Evolutionary conservation across 2,113 vertebrate genomes (phyloP).

Genomic region (Syngnathoides biaculeatus): DNA sequence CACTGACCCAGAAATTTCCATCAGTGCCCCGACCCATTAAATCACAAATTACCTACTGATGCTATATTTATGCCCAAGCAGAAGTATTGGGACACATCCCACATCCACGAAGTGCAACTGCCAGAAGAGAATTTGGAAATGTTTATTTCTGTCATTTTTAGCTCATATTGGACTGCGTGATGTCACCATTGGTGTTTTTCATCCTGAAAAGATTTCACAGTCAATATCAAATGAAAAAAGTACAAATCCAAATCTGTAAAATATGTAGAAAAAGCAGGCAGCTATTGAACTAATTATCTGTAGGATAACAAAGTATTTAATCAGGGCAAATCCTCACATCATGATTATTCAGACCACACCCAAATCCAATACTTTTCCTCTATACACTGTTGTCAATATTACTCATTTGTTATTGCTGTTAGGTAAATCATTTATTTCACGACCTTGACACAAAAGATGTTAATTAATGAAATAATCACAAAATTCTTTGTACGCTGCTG

Average conservation of each 20-base stretch:
- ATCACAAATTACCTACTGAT: background rate
- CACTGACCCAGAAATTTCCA: conserved; percentile 1
- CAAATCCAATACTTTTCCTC: no score
- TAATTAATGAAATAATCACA: background rate
- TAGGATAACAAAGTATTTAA: no score
- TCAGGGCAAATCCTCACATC: no score
- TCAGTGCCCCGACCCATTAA: background rate
- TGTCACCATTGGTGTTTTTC: background rate
- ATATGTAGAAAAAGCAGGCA: background rate
- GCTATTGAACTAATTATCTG: background rate
- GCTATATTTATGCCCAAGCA: background rate
- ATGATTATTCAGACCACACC: no score
- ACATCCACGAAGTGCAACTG: background rate
- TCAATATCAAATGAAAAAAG: no score
- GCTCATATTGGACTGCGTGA: no score
- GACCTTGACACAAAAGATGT: background rate
- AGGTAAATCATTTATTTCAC: background rate
- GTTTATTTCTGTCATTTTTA: background rate
- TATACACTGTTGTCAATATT: no score
- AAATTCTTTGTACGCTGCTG: background rate
- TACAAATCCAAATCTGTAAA: no score
- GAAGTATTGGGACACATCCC: background rate
- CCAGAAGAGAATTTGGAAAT: background rate
- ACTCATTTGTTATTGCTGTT: no score
- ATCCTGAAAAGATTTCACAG: no score